Evolutionary conservation across 92 coral and sea anemone genomes (phyloP).

Genomic region (Parazoanthus swiftii): DNA sequence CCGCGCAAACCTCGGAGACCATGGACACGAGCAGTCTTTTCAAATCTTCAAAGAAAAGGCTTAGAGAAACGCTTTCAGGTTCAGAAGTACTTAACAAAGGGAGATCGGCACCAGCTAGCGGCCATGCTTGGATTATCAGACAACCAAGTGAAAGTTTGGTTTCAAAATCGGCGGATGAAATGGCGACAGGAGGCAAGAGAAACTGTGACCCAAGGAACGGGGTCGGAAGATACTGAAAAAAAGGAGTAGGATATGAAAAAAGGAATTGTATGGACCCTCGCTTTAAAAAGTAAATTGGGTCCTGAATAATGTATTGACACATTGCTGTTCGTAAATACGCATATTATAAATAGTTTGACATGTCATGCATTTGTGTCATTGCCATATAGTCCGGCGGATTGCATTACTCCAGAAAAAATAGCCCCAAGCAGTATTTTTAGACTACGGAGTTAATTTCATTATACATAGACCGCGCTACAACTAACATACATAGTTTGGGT

Average conservation of each 20-base stretch:
- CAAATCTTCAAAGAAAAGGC: slow-evolving; percentile 97
- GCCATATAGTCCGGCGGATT: no score
- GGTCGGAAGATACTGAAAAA: slow-evolving; percentile 54
- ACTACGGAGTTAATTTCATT: no score
- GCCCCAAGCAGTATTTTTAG: no score
- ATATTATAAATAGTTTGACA: no score
- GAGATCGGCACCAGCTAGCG: slow-evolving; percentile 96
- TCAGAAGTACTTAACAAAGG: slow-evolving; percentile 96
- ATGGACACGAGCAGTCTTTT: slow-evolving; percentile 99
- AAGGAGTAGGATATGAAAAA: slow-evolving; percentile 13
- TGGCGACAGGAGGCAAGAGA: slow-evolving; percentile 98
- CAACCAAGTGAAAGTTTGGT: slow-evolving; percentile 99
- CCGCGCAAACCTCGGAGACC: slow-evolving; percentile 98
- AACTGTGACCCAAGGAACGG: slow-evolving; percentile 60
- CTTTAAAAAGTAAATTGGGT: not conserved
- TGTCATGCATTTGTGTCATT: no score
- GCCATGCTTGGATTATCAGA: slow-evolving; percentile 97
- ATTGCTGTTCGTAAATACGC: not conserved
- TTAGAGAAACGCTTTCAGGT: slow-evolving; percentile 96
- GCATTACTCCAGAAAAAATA: no score
- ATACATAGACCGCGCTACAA: no score
- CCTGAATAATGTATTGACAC: not conserved
- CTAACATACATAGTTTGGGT: no score
- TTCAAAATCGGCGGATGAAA: slow-evolving; percentile 97
- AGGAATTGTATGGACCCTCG: not conserved